Evolutionary conservation across 1,140 invertebrate genomes (phyloP).

Genomic region (Ditylenchus dipsaci): DNA sequence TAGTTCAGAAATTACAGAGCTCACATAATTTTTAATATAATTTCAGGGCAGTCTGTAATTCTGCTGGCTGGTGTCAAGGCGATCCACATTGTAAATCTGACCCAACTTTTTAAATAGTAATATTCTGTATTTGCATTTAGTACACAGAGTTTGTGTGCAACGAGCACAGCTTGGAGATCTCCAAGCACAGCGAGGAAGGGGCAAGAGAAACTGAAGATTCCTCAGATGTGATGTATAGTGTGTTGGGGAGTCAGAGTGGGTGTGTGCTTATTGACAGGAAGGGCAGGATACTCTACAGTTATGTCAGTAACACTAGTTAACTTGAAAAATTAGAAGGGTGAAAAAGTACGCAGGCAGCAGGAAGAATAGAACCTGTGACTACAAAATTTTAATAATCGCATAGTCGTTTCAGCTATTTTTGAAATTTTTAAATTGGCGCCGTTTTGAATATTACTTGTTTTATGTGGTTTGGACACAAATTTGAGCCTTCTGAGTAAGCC

Average conservation of each 20-base stretch:
- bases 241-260: constrained; percentile 16
- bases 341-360: too few species aligned
- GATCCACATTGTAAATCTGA: constrained; percentile 34
- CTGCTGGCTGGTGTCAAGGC: constrained; percentile 34
- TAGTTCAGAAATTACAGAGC: too few species aligned
- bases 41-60: constrained; percentile 32
- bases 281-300: constrained; percentile 1
- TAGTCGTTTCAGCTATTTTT: too few species aligned
- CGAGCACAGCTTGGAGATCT: constrained; percentile 14
- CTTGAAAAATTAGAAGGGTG: too few species aligned
- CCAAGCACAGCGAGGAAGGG: neutral
- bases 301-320: neutral
- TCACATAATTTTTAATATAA: too few species aligned
- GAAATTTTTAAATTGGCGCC: too few species aligned
- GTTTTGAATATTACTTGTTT: too few species aligned
- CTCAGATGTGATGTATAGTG: neutral
- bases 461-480: too few species aligned
- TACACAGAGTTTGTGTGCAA: constrained; percentile 32
- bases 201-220: neutral
- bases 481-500: too few species aligned
- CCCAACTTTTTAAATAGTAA: constrained; percentile 9
- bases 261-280: constrained; percentile 17
- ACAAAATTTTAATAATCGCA: too few species aligned
- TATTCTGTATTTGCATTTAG: neutral
- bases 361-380: too few species aligned